Evolutionary conservation across 2,888 invertebrate species (phyloP).

Genomic region (Mycalesis mineus): DNA sequence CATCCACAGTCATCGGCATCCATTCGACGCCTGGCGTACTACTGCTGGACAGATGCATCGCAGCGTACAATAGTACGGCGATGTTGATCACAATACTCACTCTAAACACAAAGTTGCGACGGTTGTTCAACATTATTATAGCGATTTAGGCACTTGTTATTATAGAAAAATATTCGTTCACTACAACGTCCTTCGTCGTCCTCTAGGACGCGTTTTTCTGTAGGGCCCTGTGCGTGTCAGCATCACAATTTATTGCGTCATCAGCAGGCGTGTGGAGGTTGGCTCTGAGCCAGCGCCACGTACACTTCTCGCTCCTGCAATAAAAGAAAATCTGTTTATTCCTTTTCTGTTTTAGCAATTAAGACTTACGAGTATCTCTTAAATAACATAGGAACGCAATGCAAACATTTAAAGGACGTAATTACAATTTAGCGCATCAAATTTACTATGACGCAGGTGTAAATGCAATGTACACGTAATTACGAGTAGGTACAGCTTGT

Average conservation of each 20-base stretch:
- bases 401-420: neutral
- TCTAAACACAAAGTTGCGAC: conserved; percentile 84
- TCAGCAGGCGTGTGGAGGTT: conserved; percentile 58
- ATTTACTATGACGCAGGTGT: neutral
- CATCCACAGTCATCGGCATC: conserved; percentile 60
- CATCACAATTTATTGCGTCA: conserved; percentile 77
- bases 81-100: conserved; percentile 86
- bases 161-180: conserved; percentile 48
- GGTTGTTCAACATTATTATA: conserved; percentile 65
- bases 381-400: neutral
- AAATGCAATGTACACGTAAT: neutral
- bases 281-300: conserved; percentile 58
- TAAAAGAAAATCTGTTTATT: conserved; percentile 1
- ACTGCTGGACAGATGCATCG: conserved; percentile 77
- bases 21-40: conserved; percentile 53
- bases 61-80: conserved; percentile 84
- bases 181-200: conserved; percentile 74
- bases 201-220: conserved; percentile 77
- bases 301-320: conserved; percentile 31
- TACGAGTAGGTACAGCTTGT: neutral
- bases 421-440: neutral
- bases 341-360: conserved; percentile 1
- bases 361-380: neutral
- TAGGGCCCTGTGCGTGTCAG: conserved; percentile 68
- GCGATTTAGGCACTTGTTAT: conserved; percentile 66